phyloP scores from a whole-genome alignment of 2,888 invertebrate genomes.

The Camponotus fellah region DNA sequence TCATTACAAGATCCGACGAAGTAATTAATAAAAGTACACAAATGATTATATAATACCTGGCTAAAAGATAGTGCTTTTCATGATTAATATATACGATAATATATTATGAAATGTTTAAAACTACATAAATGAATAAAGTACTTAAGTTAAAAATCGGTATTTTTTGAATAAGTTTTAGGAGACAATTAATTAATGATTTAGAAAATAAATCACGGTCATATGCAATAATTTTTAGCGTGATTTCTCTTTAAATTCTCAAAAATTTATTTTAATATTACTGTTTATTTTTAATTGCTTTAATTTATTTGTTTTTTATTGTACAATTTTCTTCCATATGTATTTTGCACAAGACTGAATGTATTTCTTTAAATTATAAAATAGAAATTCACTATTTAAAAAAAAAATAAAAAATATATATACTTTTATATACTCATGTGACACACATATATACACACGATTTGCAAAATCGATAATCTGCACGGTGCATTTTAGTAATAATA shows the following conservation, averaged over 20 bases:
- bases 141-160: not conserved
- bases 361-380: not conserved
- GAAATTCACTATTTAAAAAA: not conserved
- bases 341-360: not conserved
- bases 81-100: not conserved
- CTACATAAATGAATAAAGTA: not conserved
- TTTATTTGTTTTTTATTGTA: not conserved
- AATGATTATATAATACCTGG: not conserved
- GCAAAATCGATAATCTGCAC: too few relatives aligned
- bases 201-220: not conserved
- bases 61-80: not conserved
- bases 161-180: not conserved
- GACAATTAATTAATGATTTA: not conserved
- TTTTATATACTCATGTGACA: too few relatives aligned
- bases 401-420: too few relatives aligned
- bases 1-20: constrained; percentile 13
- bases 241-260: not conserved
- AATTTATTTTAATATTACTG: not conserved
- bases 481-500: too few relatives aligned
- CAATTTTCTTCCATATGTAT: not conserved
- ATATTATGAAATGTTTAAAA: not conserved
- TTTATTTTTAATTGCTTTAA: not conserved
- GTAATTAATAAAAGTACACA: not conserved
- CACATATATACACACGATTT: too few relatives aligned
- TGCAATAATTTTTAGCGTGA: not conserved